Conservation (phyloP, 1,140 invertebrate species). For the Drosophila equinoxialis region DNA sequence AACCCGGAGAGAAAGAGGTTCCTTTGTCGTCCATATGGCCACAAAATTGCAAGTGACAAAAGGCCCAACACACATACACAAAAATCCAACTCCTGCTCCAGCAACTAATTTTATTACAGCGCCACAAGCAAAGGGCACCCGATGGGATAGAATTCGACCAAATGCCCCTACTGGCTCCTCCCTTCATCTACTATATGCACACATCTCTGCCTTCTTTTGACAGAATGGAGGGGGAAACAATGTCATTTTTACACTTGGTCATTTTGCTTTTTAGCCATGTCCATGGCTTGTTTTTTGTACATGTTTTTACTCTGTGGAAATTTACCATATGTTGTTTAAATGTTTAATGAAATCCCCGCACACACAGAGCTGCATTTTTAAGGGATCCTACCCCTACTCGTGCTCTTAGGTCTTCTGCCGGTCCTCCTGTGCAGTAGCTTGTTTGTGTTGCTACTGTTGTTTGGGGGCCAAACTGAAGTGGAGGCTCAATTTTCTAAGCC, state of each 20-base stretch:
- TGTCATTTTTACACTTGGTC: constrained; percentile 77
- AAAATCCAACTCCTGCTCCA: constrained; percentile 31
- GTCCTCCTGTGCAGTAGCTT: not conserved
- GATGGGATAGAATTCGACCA: constrained; percentile 41
- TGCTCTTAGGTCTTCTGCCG: not conserved
- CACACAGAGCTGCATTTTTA: constrained; percentile 80
- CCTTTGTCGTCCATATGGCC: constrained; percentile 12
- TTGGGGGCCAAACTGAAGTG: constrained; percentile 41
- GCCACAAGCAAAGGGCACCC: constrained; percentile 68
- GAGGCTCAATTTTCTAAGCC: constrained; percentile 77
- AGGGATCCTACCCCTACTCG: constrained; percentile 33
- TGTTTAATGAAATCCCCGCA: constrained; percentile 76
- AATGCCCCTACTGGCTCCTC: not conserved
- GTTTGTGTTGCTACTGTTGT: constrained; percentile 17
- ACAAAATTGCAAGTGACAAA: constrained; percentile 52
- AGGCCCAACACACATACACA: constrained; percentile 20
- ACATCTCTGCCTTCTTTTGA: not conserved
- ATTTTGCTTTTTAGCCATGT: constrained; percentile 57
- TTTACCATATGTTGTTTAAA: constrained; percentile 79
- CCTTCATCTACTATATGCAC: not conserved
- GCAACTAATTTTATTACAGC: constrained; percentile 70
- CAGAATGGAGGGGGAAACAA: constrained; percentile 47
- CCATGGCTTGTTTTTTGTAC: constrained; percentile 28
- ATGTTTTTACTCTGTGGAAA: constrained; percentile 50
- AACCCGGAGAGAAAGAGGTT: not conserved